These are phyloP conservation scores for Thaleichthys pacificus DNA, from an alignment of 2,797 vertebrate species.

Conservation along the genomic window DNA sequence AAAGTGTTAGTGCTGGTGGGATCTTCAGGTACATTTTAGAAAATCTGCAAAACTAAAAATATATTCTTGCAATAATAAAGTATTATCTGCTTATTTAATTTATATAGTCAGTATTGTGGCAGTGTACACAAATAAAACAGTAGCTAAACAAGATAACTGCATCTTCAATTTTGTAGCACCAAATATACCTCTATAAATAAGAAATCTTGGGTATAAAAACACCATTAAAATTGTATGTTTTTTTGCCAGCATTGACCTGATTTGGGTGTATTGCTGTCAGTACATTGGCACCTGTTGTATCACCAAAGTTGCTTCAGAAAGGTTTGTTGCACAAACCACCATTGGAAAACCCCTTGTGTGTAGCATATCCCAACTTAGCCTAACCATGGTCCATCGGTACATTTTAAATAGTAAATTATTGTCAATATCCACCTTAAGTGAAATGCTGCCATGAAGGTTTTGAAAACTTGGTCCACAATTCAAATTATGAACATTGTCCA, in stretches of 20 bases:
- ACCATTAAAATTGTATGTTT: conserved; percentile 7
- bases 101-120: not conserved
- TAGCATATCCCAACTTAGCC: too few relatives aligned
- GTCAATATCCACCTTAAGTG: conserved; percentile 3
- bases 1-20: conserved; percentile 20
- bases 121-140: not conserved
- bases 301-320: not conserved
- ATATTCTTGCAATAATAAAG: not conserved
- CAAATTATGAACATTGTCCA: too few relatives aligned
- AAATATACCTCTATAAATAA: not conserved
- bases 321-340: not conserved
- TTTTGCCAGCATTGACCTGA: not conserved
- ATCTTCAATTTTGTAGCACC: not conserved
- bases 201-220: not conserved
- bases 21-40: conserved; percentile 5
- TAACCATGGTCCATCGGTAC: too few relatives aligned
- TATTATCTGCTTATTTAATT: not conserved
- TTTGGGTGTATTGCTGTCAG: conserved; percentile 1
- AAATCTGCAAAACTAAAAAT: not conserved
- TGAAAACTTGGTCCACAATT: too few relatives aligned
- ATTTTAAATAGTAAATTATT: not conserved
- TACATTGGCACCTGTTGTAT: conserved; percentile 24
- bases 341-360: not conserved
- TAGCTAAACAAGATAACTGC: not conserved
- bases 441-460: not conserved